Evolutionary conservation across 1,140 invertebrate species (phyloP), one percentile per base, ranked within the genome.

Genomic region (Eueides isabella): DNA sequence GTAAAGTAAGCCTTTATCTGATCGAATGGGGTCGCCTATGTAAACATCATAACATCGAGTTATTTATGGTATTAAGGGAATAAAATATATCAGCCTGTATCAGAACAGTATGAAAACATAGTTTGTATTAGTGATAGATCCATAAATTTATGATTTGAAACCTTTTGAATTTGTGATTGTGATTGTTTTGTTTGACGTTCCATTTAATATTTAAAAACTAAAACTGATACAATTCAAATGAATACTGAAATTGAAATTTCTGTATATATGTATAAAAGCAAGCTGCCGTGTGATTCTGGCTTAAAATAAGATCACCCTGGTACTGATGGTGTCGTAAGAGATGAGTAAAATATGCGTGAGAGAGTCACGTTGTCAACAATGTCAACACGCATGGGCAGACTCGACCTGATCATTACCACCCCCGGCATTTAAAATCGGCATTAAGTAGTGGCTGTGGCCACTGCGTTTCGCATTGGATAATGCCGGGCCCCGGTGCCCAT

Each of bases 11-110:
- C 76, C 75, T 71, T 74, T 78, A 78, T 75, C 72, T 68, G 74
- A 76, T 78, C 70, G 72, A 79, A 77, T 71, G 74, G 70, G 61
- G 72, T 71, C 76, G 66, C 72, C 78, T 78, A 65, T 76, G 79
- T 80, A 80, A 80, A 80, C 77, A 81, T 81, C 79, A 78, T 81
- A 81, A 81, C 79, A 41, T 69, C 38, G 55, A 61, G 72, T 76
- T 79, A 81, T 81, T 81, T 81, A 81, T 73, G 74, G 72, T 67
- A 61, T 78, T 75, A 75, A 73, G 73, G 70, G 74, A 74, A 76
- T 76, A 80, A 80, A 81, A 79, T 81, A 78, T 79, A 67, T 48
- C 55, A 44, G 61, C 55, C 72, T 71, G 68, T 78, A 76, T 72
- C 70, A 66, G 62, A 66, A 72, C 62, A 70, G 61, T 74, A 67